Evolutionary conservation across 2,113 vertebrate genomes (phyloP).

Genomic region (Capreolus pygargus): DNA sequence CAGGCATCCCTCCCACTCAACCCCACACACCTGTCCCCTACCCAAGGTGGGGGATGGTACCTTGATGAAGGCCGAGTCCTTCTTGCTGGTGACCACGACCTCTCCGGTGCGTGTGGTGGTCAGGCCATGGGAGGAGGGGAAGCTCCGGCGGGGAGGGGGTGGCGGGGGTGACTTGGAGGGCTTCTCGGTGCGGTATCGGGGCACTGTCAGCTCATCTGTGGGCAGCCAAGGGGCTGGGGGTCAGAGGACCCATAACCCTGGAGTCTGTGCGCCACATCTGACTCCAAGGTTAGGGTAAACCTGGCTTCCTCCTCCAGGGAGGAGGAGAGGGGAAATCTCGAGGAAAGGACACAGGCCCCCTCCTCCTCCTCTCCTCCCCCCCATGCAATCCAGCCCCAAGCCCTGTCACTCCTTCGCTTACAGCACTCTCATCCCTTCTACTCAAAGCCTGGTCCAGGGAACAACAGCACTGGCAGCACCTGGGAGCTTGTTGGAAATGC

Average conservation of each 20-base stretch:
- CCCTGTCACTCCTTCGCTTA: background rate
- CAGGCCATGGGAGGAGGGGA: slow-evolving; percentile 93
- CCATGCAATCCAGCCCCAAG: background rate
- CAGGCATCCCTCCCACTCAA: background rate
- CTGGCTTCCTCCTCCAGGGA: background rate
- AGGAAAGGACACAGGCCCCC: background rate
- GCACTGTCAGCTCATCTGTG: slow-evolving; percentile 92
- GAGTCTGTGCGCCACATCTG: background rate
- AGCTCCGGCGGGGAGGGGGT: slow-evolving; percentile 93
- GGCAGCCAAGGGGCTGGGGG: background rate
- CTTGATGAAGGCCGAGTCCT: slow-evolving; percentile 84
- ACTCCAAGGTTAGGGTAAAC: background rate
- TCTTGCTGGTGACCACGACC: slow-evolving; percentile 93
- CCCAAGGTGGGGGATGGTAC: background rate
- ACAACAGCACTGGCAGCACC: background rate
- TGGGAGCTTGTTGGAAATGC: background rate
- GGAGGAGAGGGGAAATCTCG: background rate
- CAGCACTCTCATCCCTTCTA: background rate
- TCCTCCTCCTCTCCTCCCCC: background rate
- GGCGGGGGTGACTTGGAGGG: slow-evolving; percentile 97
- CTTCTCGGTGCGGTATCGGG: slow-evolving; percentile 95
- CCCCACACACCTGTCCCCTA: background rate
- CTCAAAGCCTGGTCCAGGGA: background rate
- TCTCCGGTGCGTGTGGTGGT: slow-evolving; percentile 94
- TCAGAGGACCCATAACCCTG: background rate